Base-by-base conservation (phyloP, 2,888 invertebrate species). In the Cheilosia vernalis region DNA sequence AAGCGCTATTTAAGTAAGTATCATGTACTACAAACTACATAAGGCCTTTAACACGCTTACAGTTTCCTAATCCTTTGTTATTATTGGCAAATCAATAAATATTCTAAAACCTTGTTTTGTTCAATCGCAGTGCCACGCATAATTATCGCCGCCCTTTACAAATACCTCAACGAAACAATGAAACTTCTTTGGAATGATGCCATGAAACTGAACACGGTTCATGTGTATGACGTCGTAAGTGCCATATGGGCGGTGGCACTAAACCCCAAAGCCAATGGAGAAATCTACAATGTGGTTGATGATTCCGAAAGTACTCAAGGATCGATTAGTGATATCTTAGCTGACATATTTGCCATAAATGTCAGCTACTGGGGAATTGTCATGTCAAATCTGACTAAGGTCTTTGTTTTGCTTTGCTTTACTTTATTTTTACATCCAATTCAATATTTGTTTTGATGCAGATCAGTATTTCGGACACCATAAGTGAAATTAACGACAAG, bases 401-500 rank as follows among this genome's bases (percentile, higher is more conserved):
- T 97, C 90, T 47, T 44, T 61, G 1, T 4, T 13, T 37, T 61
- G 1, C 13, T 13, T 37, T 1, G 4, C 13, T 37, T 13, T 13
- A 1, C 13, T 37, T 37, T 30, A 40, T 15, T 30, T 40, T 10
- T 19, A 49, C n/a, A 7, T 9, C 44, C 7, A 21, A 21, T 21
- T 6, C 3, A 13, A 21, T 49, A 51, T 21, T 24, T 27, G 2
- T 70, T 37, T 85, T 37, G 87, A 89, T 49, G 88, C 90, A 97
- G 97, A 93, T 94, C 55, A 97, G 97, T 92, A 95, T 97, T 92
- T 94, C 94, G 1, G 94, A 94, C 9, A 95, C 97, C 5, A 96
- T 97, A 0, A 97, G 97, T 88, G 97, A 98, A 89, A 97, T 97
- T 0, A 98, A 98, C 91, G 98, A 98, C 92, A 98, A 98, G 90